phyloP scores from a whole-genome alignment of 2,113 vertebrate genomes.

The Silurus asotus region DNA sequence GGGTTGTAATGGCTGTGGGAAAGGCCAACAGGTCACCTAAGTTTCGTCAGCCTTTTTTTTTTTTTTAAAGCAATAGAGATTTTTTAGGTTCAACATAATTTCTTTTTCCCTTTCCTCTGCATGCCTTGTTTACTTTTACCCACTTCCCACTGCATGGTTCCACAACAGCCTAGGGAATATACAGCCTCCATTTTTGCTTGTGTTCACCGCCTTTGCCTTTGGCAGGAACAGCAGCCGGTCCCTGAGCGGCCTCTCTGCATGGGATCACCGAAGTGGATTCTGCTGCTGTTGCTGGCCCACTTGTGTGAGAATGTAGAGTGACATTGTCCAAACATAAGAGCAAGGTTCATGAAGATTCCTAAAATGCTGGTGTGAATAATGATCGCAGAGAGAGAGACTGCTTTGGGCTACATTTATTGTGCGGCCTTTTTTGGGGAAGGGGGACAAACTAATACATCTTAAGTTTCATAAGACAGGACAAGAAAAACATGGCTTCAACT shows the following conservation, averaged over 20 bases:
- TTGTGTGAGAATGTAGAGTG: conserved; percentile 2
- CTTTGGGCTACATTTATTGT: conserved; percentile 24
- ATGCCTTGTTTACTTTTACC: conserved; percentile 58
- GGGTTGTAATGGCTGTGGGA: conserved; percentile 61
- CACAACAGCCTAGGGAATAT: conserved; percentile 52
- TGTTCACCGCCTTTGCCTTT: conserved; percentile 40
- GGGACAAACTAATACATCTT: conserved; percentile 47
- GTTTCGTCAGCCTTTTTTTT: conserved; percentile 57
- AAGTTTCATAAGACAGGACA: conserved; percentile 56
- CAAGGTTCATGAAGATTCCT: not conserved
- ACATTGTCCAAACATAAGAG: conserved; percentile 2
- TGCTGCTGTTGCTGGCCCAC: not conserved
- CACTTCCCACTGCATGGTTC: conserved; percentile 55
- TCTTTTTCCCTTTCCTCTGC: conserved; percentile 35
- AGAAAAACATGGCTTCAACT: conserved; percentile 56
- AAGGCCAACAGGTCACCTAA: conserved; percentile 59
- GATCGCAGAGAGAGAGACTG: conserved; percentile 13
- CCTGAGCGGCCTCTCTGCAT: conserved; percentile 22
- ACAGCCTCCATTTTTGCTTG: conserved; percentile 22
- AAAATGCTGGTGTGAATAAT: conserved; percentile 27
- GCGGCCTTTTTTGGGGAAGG: conserved; percentile 28
- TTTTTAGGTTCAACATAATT: conserved; percentile 44
- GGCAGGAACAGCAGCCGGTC: conserved; percentile 31
- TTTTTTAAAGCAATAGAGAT: conserved; percentile 28
- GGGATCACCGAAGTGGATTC: conserved; percentile 20